phyloP scores from a whole-genome alignment of 2,113 vertebrate species.

The Rhinoptilus africanus region DNA sequence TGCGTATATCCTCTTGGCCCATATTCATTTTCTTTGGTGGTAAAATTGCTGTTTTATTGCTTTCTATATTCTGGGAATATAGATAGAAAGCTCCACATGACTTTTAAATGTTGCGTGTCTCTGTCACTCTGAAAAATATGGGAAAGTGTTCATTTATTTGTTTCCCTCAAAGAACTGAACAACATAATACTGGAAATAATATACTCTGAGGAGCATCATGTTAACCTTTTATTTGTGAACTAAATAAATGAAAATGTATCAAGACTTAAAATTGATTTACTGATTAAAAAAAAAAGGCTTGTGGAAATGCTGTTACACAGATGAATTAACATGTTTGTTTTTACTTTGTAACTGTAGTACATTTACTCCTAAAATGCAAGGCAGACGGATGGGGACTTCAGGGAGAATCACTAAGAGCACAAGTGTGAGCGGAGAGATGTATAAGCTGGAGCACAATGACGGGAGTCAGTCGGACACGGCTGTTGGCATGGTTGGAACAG shows the following conservation, averaged over 20 bases:
- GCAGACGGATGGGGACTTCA: constrained; percentile 88
- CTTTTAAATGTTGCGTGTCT: neutral
- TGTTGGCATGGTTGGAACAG: constrained; percentile 87
- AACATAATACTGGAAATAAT: neutral
- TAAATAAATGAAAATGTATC: neutral
- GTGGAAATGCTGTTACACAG: constrained; percentile 18
- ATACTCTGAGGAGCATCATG: neutral
- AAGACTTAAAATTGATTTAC: neutral
- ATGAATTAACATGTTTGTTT: constrained; percentile 75
- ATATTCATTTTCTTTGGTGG: neutral
- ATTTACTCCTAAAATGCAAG: constrained; percentile 86
- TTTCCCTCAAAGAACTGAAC: neutral
- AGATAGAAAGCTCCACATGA: neutral
- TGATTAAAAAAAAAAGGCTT: neutral
- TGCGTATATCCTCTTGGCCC: neutral
- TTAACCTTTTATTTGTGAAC: neutral
- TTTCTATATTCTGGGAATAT: neutral
- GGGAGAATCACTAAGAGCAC: constrained; percentile 96
- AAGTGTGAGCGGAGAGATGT: constrained; percentile 95
- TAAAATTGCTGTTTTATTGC: neutral
- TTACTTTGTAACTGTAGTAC: constrained; percentile 82
- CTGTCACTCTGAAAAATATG: neutral
- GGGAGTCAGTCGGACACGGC: constrained; percentile 98
- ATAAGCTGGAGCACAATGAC: constrained; percentile 90
- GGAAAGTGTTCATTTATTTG: neutral